Base-by-base conservation (phyloP, 2,888 invertebrate species). In the Danaus chrysippus region DNA sequence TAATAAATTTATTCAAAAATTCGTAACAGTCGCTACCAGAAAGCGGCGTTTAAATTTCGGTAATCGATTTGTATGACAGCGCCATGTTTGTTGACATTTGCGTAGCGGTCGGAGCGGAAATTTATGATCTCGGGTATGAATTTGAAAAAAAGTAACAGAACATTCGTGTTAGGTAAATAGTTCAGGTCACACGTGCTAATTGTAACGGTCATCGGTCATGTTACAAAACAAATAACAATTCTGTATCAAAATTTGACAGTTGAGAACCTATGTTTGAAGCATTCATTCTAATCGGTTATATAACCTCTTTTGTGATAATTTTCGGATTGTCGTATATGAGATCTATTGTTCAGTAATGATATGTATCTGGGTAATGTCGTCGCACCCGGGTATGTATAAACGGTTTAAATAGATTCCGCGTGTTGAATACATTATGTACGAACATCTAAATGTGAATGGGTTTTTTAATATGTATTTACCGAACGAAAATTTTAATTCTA, bases 71-170 rank as follows among this genome's bases (percentile, higher is more conserved):
- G 72, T 74, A 77, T 77, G 79, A 76, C 76, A 77, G 72, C 78
- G 79, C 76, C 80, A 78, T 80, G 78, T 83, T 85, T 86, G 85
- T 86, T 86, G 85, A 86, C 82, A 81, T 84, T 84, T 76, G 74
- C 78, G 75, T 75, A 70, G 75, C 78, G 70, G 73, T 76, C 75
- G 70, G 72, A 78, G 71, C 81, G 82, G 79, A 82, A 81, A 83
- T 77, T 77, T 76, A 77, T 77, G 77, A 77, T 77, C 73, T 77
- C 76, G 72, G 70, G 71, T 72, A 72, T 75, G 74, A 83, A 78
- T 79, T 76, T 74, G 70, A 80, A 81, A 82, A 82, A 77, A 56
- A 58, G 52, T 62, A 58, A 70, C 69, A 75, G 68, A 69, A 70
- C 72, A 71, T 69, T 67, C 34, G 65, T 72, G 74, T 73, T 76